Evolutionary conservation across 37 sponge, comb jelly and placozoan genomes (phyloP).

Genomic region (Beroe forskalii): DNA sequence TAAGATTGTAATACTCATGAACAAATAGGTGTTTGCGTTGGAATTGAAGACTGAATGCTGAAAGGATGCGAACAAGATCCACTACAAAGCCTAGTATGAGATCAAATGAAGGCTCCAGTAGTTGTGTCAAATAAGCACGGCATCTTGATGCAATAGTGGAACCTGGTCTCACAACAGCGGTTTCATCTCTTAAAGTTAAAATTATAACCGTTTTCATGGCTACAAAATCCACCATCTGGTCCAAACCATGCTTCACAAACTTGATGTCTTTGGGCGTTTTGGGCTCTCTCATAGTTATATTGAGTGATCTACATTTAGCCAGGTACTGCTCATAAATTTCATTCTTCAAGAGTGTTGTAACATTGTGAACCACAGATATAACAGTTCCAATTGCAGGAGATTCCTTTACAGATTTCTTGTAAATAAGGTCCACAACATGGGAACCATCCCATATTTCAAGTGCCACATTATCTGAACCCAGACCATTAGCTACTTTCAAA

Average conservation of each 20-base stretch:
- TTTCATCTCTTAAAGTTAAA: not conserved
- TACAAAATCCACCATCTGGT: not conserved
- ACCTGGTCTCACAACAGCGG: too few species aligned
- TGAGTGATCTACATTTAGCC: not conserved
- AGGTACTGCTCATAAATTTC: not conserved
- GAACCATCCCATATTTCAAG: not conserved
- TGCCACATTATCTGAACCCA: not conserved
- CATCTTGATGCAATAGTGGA: not conserved
- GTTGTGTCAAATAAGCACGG: not conserved
- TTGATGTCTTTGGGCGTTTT: not conserved
- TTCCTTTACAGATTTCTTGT: not conserved
- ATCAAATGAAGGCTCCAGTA: not conserved
- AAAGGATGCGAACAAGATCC: not conserved
- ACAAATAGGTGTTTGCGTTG: not conserved
- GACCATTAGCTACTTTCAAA: not conserved
- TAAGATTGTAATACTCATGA: constrained; percentile 1
- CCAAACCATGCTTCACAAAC: not conserved
- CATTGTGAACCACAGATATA: not conserved
- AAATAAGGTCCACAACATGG: not conserved
- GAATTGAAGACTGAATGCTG: not conserved
- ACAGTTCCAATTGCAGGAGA: not conserved
- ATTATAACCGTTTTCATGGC: not conserved
- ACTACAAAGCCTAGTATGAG: not conserved
- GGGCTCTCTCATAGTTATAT: not conserved
- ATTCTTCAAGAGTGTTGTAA: not conserved